phyloP scores from a whole-genome alignment of 1,140 invertebrate species.

The Steinernema khuongi region DNA sequence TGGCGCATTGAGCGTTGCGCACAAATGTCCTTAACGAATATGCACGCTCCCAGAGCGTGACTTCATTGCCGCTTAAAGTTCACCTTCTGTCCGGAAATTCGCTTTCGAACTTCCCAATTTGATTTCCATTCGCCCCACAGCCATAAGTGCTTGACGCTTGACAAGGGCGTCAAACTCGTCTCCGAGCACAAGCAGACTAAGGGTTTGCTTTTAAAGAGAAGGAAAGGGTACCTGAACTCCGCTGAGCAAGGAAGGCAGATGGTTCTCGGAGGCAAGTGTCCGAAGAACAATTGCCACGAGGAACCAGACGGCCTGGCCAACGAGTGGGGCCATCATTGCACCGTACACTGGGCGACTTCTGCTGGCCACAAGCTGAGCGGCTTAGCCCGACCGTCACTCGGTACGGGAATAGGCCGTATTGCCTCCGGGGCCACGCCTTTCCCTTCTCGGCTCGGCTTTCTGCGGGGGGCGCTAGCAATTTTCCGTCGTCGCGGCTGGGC shows the following conservation, averaged over 20 bases:
- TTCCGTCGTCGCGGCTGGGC: neutral
- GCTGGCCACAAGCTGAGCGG: neutral
- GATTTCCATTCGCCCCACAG: too few species aligned
- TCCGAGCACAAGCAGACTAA: too few species aligned
- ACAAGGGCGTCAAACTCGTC: too few species aligned
- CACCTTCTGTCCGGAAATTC: too few species aligned
- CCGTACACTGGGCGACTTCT: neutral
- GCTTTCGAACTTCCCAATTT: too few species aligned
- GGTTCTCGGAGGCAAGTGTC: neutral
- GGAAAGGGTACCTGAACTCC: neutral
- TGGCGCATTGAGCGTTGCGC: neutral
- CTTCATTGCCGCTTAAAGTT: too few species aligned
- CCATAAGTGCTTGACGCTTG: too few species aligned
- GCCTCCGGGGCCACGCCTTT: slow-evolving; percentile 2
- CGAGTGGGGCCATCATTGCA: neutral
- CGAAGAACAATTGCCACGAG: neutral
- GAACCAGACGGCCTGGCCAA: neutral
- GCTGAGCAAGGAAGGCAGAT: neutral
- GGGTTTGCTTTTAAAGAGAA: neutral
- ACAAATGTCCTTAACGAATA: too few species aligned
- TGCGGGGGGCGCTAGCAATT: neutral
- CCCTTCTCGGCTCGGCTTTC: slow-evolving; percentile 1
- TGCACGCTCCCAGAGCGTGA: too few species aligned
- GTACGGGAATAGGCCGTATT: slow-evolving; percentile 6
- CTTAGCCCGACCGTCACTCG: neutral